Evolutionary conservation across 2,113 vertebrate species (phyloP).

Genomic region (Sitta europaea): DNA sequence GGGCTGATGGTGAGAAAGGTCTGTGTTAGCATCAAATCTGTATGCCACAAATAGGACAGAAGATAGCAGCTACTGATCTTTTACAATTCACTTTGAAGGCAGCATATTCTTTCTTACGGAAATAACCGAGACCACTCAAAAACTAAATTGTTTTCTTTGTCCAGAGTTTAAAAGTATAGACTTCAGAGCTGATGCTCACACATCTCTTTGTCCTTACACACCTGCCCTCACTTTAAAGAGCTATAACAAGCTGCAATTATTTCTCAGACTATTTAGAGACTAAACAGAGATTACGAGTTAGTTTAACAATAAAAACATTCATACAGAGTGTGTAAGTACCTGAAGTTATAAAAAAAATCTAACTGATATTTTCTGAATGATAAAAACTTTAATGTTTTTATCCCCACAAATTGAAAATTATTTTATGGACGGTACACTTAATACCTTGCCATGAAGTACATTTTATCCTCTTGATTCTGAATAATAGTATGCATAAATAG

Average conservation of each 20-base stretch:
- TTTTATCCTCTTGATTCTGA: slow-evolving; percentile 4
- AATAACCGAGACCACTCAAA: background rate
- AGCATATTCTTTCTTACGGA: background rate
- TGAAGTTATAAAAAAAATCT: background rate
- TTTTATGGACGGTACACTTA: background rate
- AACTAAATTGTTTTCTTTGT: background rate
- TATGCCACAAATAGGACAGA: background rate
- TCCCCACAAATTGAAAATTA: background rate
- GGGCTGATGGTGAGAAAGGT: background rate
- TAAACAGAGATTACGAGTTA: background rate
- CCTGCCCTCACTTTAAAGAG: background rate
- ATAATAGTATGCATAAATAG: background rate
- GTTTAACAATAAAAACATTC: background rate
- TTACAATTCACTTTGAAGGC: background rate
- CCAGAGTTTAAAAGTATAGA: background rate
- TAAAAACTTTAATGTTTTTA: background rate
- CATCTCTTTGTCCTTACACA: background rate
- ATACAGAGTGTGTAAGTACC: background rate
- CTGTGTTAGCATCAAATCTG: background rate
- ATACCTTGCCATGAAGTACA: background rate
- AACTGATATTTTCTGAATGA: slow-evolving; percentile 5
- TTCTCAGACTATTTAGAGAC: background rate
- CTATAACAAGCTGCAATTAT: background rate
- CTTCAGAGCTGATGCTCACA: background rate
- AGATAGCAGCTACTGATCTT: background rate